These are phyloP conservation scores for Beris morrisii DNA, from an alignment of 2,888 invertebrate genomes.

Conservation along the genomic window DNA sequence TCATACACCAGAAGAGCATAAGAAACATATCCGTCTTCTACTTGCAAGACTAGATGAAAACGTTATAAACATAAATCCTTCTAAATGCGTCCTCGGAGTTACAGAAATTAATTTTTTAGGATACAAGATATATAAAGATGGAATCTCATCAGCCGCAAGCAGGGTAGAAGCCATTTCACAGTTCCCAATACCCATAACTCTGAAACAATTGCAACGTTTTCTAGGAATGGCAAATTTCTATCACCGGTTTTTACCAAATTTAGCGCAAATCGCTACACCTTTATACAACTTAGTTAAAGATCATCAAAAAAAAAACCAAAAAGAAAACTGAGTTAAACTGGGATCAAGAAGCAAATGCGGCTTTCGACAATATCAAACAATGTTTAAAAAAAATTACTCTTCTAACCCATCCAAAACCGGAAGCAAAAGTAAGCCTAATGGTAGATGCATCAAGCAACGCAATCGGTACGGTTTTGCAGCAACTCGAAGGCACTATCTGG, in stretches of 20 bases:
- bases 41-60: too few species aligned
- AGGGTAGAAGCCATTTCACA: conserved; percentile 2
- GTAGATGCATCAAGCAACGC: conserved; percentile 48
- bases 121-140: conserved; percentile 2
- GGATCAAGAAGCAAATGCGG: too few species aligned
- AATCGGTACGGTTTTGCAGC: conserved; percentile 51
- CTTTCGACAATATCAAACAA: too few species aligned
- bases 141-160: conserved; percentile 16
- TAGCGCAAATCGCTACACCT: conserved; percentile 41
- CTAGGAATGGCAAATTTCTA: conserved; percentile 27
- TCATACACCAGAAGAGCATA: conserved; percentile 14
- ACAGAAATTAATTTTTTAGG: conserved; percentile 23
- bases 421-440: too few species aligned
- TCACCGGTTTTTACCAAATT: neutral
- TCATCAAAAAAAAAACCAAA: too few species aligned
- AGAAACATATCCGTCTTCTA: neutral
- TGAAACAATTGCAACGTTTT: conserved; percentile 20
- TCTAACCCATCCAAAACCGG: too few species aligned
- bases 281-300: conserved; percentile 38
- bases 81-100: too few species aligned
- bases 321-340: too few species aligned
- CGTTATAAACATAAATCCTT: too few species aligned
- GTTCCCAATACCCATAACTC: conserved; percentile 21
- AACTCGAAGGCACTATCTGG: conserved; percentile 41
- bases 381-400: too few species aligned